Conservation (phyloP, 2,113 vertebrate species). For the Cricetomys ansorgei region DNA sequence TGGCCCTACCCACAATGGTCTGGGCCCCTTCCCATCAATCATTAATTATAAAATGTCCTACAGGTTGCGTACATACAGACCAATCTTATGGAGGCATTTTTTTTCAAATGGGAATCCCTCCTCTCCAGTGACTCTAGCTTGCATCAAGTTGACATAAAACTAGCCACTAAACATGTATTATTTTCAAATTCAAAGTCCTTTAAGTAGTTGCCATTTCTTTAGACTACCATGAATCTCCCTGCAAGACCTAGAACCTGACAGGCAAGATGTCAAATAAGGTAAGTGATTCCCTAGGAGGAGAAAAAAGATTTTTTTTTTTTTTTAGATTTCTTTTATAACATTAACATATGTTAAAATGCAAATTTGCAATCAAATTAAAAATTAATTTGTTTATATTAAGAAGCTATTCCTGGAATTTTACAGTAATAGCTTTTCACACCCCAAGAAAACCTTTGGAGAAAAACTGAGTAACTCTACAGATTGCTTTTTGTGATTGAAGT, state of each 20-base stretch:
- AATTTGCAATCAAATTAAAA: conserved; percentile 31
- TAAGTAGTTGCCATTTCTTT: not conserved
- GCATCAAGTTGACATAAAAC: not conserved
- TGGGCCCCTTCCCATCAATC: not conserved
- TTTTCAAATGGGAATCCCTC: not conserved
- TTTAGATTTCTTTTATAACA: not conserved
- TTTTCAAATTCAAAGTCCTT: conserved; percentile 13
- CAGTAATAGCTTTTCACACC: not conserved
- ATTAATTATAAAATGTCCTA: not conserved
- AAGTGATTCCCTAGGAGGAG: not conserved
- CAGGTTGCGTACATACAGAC: not conserved
- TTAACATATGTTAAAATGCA: conserved; percentile 17
- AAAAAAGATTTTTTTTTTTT: not conserved
- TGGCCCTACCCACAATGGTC: not conserved
- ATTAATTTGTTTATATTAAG: not conserved
- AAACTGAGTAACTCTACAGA: not conserved
- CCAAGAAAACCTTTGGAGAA: not conserved
- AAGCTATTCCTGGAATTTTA: not conserved
- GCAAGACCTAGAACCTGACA: not conserved
- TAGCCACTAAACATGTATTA: not conserved
- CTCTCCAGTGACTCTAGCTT: not conserved
- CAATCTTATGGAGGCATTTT: not conserved
- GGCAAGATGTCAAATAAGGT: conserved; percentile 16
- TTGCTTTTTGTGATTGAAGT: not conserved
- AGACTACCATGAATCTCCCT: not conserved